Percentiles rank a stretch among this genome's conserved stretches.
Conservation (phyloP, 2,113 vertebrate genomes). For the Spilogale gracilis region DNA sequence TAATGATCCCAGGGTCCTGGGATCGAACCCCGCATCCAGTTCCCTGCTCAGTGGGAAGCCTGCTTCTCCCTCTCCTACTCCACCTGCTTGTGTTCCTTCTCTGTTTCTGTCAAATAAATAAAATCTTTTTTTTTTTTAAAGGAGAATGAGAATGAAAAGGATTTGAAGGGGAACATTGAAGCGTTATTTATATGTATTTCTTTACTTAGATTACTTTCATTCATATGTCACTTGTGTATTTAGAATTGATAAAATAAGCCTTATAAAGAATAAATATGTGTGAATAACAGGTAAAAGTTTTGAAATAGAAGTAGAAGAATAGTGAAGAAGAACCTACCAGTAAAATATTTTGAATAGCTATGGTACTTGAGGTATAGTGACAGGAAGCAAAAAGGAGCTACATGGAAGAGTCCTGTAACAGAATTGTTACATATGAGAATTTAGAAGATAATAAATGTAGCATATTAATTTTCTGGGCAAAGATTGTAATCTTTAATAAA, state of each 20-base stretch:
- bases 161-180: not conserved
- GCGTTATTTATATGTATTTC: not conserved
- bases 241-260: slow-evolving; percentile 14
- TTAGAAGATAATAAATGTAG: not conserved
- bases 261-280: not conserved
- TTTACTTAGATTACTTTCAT: not conserved
- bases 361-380: not conserved
- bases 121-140: not conserved
- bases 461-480: not conserved
- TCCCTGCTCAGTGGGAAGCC: too few species aligned
- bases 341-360: not conserved
- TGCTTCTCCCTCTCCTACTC: too few species aligned
- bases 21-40: too few species aligned
- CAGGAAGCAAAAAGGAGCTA: not conserved
- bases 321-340: not conserved
- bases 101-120: too few species aligned
- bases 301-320: not conserved
- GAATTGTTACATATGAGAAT: not conserved
- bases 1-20: too few species aligned
- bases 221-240: not conserved
- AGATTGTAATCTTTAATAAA: not conserved
- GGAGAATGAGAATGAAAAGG: not conserved
- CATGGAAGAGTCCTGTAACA: not conserved
- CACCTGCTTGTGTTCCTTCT: too few species aligned
- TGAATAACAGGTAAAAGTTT: not conserved